Evolutionary conservation across 2,113 vertebrate genomes (phyloP), one percentile per base, ranked within the genome.

Genomic region (Catharus minimus): DNA sequence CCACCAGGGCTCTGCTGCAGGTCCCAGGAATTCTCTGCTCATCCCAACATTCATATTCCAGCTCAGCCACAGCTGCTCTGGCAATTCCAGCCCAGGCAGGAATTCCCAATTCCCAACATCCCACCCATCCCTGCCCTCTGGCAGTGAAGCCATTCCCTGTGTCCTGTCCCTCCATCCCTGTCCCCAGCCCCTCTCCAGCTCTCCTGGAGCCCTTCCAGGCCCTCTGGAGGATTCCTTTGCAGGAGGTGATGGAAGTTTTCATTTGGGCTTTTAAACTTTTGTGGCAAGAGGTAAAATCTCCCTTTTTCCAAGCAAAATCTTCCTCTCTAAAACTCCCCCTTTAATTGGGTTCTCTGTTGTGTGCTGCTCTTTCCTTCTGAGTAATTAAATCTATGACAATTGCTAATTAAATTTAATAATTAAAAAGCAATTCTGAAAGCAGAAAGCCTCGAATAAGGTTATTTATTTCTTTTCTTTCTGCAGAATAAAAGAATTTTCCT

Each of bases 1-100:
- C 81, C 62, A 20, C 0, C 41, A 24, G 80, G 23, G 41, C 80
- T 50, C 65, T 68, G 47, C 46, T 55, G 26, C 3, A 0, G 0
- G 41, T 41, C 28, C 52, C 7, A 1, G 47, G 62, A 15, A 11
- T 30, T 44, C 47, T 21, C 71, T 33, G 39, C 68, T 62, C 32
- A 6, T 9, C 1, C 71, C 84, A 13, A 30, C 22, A 6, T 22
- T 26, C 2, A 2, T 43, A 11, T 7, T 43, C 11, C 72, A 23
- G 71, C 76, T 38, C 10, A 17, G 49, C 38, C 62, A 5, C 53
- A 38, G 82, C 61, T 58, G 0, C 38, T 20, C 52, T 44, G 36
- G 46, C 7, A 24, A 47, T 47, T 23, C 46, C 46, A 47, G 46
- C 46, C 46, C 60, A 64, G 61, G 7, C 41, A 65, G 43, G 5